These are phyloP conservation scores for Diceros bicornis DNA, from an alignment of 2,797 vertebrate genomes.

Conservation along the genomic window DNA sequence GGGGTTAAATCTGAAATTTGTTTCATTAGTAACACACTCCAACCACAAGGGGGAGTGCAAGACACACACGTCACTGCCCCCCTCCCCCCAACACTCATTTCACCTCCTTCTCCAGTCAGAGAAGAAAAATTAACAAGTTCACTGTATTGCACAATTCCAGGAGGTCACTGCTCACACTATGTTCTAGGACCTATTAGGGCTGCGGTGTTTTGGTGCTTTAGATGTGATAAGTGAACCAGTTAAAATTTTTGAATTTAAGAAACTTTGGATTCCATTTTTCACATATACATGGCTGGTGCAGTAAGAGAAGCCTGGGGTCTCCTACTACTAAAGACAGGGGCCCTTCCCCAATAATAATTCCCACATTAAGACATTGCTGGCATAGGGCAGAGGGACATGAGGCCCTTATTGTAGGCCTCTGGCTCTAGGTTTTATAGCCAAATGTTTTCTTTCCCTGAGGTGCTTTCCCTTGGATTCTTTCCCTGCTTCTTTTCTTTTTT, in stretches of 20 bases:
- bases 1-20: background rate
- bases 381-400: background rate
- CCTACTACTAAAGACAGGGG: background rate
- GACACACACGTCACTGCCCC: background rate
- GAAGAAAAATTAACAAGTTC: background rate
- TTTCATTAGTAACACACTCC: background rate
- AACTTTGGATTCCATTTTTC: background rate
- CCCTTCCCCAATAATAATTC: background rate
- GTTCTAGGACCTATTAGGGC: background rate
- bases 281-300: background rate
- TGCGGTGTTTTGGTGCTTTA: background rate
- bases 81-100: background rate
- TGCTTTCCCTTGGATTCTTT: background rate
- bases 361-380: background rate
- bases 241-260: background rate
- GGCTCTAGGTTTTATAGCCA: background rate
- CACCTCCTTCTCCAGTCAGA: background rate
- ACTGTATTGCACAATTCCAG: background rate
- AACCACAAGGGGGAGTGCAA: background rate
- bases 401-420: background rate
- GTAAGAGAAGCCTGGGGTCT: background rate
- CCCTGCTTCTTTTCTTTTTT: background rate
- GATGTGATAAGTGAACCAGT: background rate
- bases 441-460: background rate
- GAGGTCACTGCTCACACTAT: background rate